phyloP scores from a whole-genome alignment of 2,113 vertebrate genomes.

The Corythaixoides concolor region DNA sequence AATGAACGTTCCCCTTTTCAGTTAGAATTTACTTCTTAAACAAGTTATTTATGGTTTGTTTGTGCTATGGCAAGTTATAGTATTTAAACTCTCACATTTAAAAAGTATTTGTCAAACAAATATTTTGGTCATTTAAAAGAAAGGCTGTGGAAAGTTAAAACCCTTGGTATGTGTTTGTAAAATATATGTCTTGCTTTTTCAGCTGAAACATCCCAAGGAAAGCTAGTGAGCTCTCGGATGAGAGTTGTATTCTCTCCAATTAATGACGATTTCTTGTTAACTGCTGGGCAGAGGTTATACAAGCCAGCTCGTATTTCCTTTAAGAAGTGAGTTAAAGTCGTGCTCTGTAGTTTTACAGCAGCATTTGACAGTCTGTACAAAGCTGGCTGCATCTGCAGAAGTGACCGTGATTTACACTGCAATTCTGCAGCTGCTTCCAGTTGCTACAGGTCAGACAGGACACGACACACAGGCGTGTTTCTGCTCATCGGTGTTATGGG shows the following conservation, averaged over 20 bases:
- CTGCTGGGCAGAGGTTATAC: not conserved
- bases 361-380: not conserved
- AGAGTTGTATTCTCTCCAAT: not conserved
- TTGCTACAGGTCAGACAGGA: not conserved
- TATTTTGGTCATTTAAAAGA: not conserved
- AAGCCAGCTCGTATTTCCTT: not conserved
- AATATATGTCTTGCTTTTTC: not conserved
- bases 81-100: not conserved
- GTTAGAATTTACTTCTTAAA: not conserved
- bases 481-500: not conserved
- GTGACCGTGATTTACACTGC: not conserved
- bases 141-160: not conserved
- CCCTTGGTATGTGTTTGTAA: not conserved
- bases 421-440: not conserved
- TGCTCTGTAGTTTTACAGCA: not conserved
- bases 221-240: not conserved
- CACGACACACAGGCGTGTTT: not conserved
- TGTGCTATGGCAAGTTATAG: not conserved
- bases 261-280: not conserved
- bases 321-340: not conserved
- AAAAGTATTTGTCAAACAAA: not conserved
- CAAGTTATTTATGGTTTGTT: not conserved
- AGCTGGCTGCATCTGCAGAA: not conserved
- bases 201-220: not conserved
- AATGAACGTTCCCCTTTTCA: not conserved